These are phyloP conservation scores for Astatoreochromis straeleni DNA, from an alignment of 2,113 vertebrate species.

Conservation along the genomic window DNA sequence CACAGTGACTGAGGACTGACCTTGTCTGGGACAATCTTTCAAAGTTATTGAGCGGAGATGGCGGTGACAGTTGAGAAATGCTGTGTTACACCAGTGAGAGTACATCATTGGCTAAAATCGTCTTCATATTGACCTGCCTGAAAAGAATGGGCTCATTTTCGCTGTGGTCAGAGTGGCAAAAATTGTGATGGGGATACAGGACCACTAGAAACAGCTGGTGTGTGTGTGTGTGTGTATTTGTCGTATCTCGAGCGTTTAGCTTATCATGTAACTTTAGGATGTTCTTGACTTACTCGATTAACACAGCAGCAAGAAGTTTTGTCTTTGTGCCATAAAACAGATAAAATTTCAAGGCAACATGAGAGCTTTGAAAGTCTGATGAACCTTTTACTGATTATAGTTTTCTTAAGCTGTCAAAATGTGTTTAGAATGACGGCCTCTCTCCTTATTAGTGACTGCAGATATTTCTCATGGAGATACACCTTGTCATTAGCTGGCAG, in stretches of 20 bases:
- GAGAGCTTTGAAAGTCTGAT: neutral
- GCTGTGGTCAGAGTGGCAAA: neutral
- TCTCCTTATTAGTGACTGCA: neutral
- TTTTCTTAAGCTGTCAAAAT: neutral
- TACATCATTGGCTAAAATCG: slow-evolving; percentile 67
- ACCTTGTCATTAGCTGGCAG: neutral
- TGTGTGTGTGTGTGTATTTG: neutral
- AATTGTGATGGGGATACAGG: neutral
- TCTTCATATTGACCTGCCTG: slow-evolving; percentile 68
- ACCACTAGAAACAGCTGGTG: neutral
- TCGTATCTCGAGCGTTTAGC: neutral
- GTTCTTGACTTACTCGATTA: neutral
- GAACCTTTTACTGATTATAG: neutral
- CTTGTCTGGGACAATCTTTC: slow-evolving; percentile 69
- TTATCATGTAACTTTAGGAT: neutral
- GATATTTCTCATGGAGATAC: neutral
- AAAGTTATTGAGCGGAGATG: slow-evolving; percentile 65
- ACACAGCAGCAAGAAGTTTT: neutral
- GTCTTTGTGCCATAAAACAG: neutral
- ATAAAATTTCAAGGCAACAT: neutral
- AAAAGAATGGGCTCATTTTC: slow-evolving; percentile 56
- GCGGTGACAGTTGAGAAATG: slow-evolving; percentile 71
- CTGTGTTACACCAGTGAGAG: slow-evolving; percentile 50
- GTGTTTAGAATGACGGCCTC: neutral
- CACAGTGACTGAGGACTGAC: slow-evolving; percentile 62